Evolutionary conservation across 2,797 vertebrate species (phyloP).

Genomic region (Helarctos malayanus): DNA sequence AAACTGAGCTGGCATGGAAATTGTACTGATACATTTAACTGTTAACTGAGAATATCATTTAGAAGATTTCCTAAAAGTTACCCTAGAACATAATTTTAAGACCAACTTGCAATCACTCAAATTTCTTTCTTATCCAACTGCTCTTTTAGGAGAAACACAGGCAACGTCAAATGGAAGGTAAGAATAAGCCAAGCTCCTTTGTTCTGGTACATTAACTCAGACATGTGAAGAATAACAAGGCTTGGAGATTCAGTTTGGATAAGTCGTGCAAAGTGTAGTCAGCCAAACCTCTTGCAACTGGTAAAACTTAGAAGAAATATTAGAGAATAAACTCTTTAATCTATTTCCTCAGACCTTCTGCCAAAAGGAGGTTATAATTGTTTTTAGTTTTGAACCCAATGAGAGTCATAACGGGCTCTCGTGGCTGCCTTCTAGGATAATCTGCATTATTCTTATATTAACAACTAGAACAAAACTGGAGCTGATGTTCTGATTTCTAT

Average conservation of each 20-base stretch:
- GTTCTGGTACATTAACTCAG: neutral
- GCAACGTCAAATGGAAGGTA: neutral
- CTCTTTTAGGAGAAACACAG: neutral
- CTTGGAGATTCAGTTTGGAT: neutral
- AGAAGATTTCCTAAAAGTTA: slow-evolving; percentile 47
- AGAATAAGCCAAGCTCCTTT: neutral
- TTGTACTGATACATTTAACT: neutral
- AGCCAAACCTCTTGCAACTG: neutral
- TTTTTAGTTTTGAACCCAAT: neutral
- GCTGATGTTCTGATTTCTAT: neutral
- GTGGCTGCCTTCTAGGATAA: neutral
- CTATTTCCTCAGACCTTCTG: neutral
- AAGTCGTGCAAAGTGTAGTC: neutral
- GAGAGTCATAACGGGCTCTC: neutral
- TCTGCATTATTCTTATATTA: neutral
- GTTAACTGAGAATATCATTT: neutral
- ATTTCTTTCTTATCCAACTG: neutral
- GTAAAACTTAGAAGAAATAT: neutral
- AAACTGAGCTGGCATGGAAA: slow-evolving; percentile 13
- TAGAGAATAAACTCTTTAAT: neutral
- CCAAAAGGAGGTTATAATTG: neutral
- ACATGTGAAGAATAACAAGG: neutral
- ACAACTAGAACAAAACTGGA: neutral
- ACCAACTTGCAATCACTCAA: neutral
- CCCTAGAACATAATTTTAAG: slow-evolving; percentile 31